phyloP scores from a whole-genome alignment of 2,797 vertebrate genomes.

The Tragopan temminckii region DNA sequence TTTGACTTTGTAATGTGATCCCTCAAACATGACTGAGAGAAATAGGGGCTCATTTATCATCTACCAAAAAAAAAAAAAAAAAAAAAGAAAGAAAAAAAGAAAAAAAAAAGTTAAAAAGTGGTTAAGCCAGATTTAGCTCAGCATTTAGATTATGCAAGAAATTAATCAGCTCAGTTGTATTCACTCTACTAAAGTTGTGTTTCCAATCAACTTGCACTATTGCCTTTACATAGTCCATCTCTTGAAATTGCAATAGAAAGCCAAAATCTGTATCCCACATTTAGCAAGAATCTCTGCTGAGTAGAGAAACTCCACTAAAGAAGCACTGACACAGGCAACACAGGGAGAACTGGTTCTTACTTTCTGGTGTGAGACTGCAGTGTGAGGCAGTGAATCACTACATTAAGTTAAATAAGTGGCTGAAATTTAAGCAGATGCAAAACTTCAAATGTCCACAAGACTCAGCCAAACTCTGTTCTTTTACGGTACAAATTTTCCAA shows the following conservation, averaged over 20 bases:
- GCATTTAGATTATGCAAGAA: neutral
- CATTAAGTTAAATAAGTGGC: slow-evolving; percentile 20
- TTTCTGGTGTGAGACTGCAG: slow-evolving; percentile 6
- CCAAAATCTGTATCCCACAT: neutral
- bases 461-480: slow-evolving; percentile 56
- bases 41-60: neutral
- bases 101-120: too few relatives aligned
- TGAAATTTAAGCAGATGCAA: slow-evolving; percentile 35
- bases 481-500: neutral
- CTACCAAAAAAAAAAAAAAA: neutral
- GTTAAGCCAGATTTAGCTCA: neutral
- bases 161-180: neutral
- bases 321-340: neutral
- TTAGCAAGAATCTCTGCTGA: neutral
- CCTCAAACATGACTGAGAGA: neutral
- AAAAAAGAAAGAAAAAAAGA: too few relatives aligned
- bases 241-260: neutral
- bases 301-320: neutral
- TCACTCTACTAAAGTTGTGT: neutral
- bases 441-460: slow-evolving; percentile 49
- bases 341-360: neutral
- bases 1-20: neutral
- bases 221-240: neutral
- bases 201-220: neutral
- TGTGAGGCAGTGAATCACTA: slow-evolving; percentile 6